These are phyloP conservation scores for Serilophus lunatus DNA, from an alignment of 2,113 vertebrate genomes.

Conservation along the genomic window DNA sequence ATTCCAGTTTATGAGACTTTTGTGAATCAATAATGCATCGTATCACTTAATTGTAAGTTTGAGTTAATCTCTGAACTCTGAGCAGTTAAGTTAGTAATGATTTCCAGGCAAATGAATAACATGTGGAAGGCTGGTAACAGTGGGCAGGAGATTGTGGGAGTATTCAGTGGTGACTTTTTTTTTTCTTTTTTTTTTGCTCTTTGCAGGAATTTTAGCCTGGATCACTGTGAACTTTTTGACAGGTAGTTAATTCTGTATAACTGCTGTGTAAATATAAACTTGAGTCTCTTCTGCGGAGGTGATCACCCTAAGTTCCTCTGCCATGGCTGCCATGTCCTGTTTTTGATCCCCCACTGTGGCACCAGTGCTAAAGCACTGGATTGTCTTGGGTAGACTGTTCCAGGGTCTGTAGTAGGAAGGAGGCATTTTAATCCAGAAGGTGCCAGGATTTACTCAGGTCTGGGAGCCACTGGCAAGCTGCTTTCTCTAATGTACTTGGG, in stretches of 20 bases:
- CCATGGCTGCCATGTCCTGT: neutral
- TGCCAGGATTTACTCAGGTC: neutral
- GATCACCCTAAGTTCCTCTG: neutral
- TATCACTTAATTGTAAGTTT: neutral
- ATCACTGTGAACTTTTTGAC: conserved; percentile 98
- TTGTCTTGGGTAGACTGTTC: neutral
- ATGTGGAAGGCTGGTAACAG: neutral
- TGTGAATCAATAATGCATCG: neutral
- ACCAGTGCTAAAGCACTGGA: neutral
- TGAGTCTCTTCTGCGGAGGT: neutral
- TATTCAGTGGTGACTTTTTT: conserved; percentile 1
- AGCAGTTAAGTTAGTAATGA: neutral
- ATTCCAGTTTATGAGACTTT: neutral
- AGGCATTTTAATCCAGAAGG: neutral
- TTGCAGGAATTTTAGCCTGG: conserved; percentile 94
- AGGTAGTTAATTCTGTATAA: conserved; percentile 77
- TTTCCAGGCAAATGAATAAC: neutral
- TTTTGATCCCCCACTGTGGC: neutral
- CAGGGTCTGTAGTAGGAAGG: neutral
- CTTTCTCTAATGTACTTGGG: rapidly evolving
- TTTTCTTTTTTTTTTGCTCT: neutral
- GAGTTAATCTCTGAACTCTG: neutral
- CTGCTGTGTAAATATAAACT: neutral
- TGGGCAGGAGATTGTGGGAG: neutral
- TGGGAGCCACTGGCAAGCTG: neutral